These are phyloP conservation scores for Tetramorium simillimum DNA, from an alignment of 1,140 invertebrate species.

Conservation along the genomic window DNA sequence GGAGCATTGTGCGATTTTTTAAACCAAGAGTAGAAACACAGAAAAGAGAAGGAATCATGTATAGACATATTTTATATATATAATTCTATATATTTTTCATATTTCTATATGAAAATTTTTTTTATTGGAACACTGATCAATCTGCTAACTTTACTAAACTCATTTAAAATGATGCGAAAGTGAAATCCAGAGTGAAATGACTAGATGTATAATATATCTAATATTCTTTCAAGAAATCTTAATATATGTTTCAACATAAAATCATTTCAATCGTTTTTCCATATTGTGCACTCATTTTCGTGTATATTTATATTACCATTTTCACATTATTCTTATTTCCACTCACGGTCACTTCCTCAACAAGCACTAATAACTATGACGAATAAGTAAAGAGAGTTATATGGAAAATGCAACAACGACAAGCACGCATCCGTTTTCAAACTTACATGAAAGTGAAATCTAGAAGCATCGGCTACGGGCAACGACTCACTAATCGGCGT, in stretches of 20 bases:
- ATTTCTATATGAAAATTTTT: neutral
- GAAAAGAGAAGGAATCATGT: neutral
- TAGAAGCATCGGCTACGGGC: too few relatives aligned
- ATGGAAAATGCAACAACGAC: neutral
- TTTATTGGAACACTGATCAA: too few relatives aligned
- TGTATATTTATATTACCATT: neutral
- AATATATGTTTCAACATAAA: neutral
- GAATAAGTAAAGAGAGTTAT: neutral
- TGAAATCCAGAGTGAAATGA: constrained; percentile 55
- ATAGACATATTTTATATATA: neutral
- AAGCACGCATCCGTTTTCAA: neutral
- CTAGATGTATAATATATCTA: neutral
- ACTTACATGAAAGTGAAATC: constrained; percentile 50
- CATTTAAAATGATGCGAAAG: constrained; percentile 52
- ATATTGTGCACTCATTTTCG: neutral
- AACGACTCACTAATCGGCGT: constrained; percentile 23
- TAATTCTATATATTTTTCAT: neutral
- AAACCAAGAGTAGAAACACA: too few relatives aligned
- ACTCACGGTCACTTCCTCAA: neutral
- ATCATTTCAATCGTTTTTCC: neutral
- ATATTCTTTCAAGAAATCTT: constrained; percentile 7
- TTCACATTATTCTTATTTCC: neutral
- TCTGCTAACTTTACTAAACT: neutral
- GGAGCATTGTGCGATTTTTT: too few relatives aligned
- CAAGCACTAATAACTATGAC: neutral